These are phyloP conservation scores for Wiebesia pumilae DNA, from an alignment of 1,140 invertebrate species.

Conservation along the genomic window DNA sequence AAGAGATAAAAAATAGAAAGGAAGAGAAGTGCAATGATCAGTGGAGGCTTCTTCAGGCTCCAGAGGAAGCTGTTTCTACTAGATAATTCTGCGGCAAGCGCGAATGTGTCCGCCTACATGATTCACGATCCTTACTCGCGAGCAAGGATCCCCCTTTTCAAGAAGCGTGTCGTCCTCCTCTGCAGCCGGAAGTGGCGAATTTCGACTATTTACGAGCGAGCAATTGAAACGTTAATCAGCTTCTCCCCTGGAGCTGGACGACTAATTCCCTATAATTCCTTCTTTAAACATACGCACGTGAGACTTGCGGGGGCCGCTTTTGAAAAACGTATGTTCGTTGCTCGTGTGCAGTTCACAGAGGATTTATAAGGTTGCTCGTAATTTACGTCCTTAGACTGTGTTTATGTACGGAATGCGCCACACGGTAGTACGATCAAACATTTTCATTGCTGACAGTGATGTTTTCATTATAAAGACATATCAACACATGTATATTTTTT, in stretches of 20 bases:
- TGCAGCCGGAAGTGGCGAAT: slow-evolving; percentile 36
- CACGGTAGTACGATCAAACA: slow-evolving; percentile 8
- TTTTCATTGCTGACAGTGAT: background rate
- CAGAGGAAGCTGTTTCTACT: background rate
- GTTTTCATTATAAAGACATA: no score
- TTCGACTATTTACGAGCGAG: slow-evolving; percentile 42
- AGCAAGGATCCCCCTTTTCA: background rate
- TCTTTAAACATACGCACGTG: slow-evolving; percentile 8
- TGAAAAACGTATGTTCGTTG: background rate
- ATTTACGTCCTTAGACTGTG: background rate
- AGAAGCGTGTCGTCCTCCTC: no score
- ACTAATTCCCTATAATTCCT: slow-evolving; percentile 51
- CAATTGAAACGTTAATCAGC: slow-evolving; percentile 51
- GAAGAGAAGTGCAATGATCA: background rate
- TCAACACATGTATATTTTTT: no score
- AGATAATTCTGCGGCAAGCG: background rate
- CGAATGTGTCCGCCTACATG: slow-evolving; percentile 40
- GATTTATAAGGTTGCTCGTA: slow-evolving; percentile 24
- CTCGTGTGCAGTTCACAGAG: background rate
- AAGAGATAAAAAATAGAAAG: background rate
- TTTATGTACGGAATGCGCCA: background rate
- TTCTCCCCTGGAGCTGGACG: background rate
- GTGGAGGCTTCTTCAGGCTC: background rate
- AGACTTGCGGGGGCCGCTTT: background rate
- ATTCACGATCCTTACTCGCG: slow-evolving; percentile 22